Evolutionary conservation across 2,888 invertebrate genomes (phyloP), one percentile per base, ranked within the genome.

Genomic region (Microctonus aethiopoides): DNA sequence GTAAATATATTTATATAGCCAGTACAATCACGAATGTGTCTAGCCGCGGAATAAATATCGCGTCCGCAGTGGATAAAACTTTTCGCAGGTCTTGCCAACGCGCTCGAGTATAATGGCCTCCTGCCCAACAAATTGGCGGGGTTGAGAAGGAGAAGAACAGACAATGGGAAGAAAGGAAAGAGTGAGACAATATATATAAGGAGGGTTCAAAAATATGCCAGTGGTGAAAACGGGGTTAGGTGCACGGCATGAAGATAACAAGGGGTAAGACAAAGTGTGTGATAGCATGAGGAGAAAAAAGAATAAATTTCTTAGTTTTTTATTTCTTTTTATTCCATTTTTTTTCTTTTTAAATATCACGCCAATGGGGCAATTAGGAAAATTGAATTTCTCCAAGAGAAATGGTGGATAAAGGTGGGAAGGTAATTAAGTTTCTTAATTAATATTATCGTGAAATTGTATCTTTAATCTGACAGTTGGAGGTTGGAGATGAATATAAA

Each of bases 381-480:
- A 82, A 82, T 82, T 82, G 80, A 79, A 82, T 81, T 78, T 76
- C 70, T 65, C 51, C 29, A 29, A 32, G 56, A 29, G 46, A 46
- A n/a, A 16, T 16, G 6, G 9, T 1, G 5, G 16, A 9, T 46
- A 6, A 46, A 7, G n/a, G n/a, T n/a, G 46, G 16, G 9, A 46
- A 16, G 73, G 76, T 80, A 82, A 81, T 81, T 80, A 82, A 79
- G 79, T 82, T 82, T 79, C 79, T 81, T 81, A 81, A 83, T 83
- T 81, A 82, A 81, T 81, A 81, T 78, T 80, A 82, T 81, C 77
- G 75, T 65, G 74, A 77, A 78, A 82, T 80, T 79, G 81, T 81
- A 80, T 83, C 79, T 80, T 81, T 80, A 80, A 82, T 81, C 77
- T 79, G 78, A 71, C 71, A 72, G 73, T 67, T 72, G 76, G 74